These are phyloP conservation scores for Bombus terrestris DNA, from an alignment of 1,140 invertebrate genomes.

Conservation along the genomic window DNA sequence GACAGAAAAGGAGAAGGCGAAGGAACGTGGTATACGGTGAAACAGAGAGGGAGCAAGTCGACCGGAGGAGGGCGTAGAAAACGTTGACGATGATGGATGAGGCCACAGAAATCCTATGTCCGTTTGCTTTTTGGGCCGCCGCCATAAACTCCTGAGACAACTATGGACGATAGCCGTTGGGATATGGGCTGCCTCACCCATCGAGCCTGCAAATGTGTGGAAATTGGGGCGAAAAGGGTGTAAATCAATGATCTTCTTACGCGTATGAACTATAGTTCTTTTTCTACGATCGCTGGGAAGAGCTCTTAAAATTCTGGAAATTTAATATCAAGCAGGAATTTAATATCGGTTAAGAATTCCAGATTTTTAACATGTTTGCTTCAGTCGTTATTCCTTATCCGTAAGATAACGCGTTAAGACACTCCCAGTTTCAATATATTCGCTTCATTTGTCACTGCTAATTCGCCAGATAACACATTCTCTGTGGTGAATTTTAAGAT, in stretches of 20 bases:
- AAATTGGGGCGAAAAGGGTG: slow-evolving; percentile 12
- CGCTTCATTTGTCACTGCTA: neutral
- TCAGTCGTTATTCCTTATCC: neutral
- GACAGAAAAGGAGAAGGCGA: slow-evolving; percentile 34
- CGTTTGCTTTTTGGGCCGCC: slow-evolving; percentile 72
- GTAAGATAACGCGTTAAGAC: too few species aligned
- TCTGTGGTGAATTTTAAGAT: neutral
- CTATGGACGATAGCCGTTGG: slow-evolving; percentile 55
- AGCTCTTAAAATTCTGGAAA: neutral
- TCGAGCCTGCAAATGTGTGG: slow-evolving; percentile 1
- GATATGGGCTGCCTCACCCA: slow-evolving; percentile 31
- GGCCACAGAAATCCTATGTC: slow-evolving; percentile 74
- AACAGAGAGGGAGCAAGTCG: slow-evolving; percentile 57
- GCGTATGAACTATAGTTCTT: neutral
- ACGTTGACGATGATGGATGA: slow-evolving; percentile 79
- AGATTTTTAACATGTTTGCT: neutral
- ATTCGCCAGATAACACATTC: neutral
- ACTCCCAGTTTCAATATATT: neutral
- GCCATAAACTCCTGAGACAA: slow-evolving; percentile 57
- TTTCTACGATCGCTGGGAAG: neutral
- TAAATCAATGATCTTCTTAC: neutral
- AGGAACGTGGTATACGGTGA: slow-evolving; percentile 30
- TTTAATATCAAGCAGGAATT: neutral
- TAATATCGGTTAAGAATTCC: neutral
- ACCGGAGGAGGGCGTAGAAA: slow-evolving; percentile 66